Evolutionary conservation across 2,888 invertebrate species (phyloP), one percentile per base, ranked within the genome.

Genomic region (Drosophila siamana): DNA sequence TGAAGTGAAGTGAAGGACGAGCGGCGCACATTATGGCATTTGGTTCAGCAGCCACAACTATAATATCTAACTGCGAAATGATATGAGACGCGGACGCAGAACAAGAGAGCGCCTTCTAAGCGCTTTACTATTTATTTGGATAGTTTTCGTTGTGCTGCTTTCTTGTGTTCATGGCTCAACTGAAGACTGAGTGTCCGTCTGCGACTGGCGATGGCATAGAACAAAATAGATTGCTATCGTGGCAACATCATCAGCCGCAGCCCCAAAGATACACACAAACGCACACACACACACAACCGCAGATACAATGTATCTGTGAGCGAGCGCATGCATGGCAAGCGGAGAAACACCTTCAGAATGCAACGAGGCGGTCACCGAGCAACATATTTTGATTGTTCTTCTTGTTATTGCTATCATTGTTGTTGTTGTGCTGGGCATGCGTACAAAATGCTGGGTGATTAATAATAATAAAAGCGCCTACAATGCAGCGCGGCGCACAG

Each of bases 151-250:
- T 59, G 44, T 55, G 65, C 54, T 22, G 6, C 22, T 30, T 6
- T 44, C 28, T 3, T 11, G n/a, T 28, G 16, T 24, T 50, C 8
- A 11, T 36, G 19, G n/a, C n/a, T n/a, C n/a, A 38, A 55, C 33
- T 55, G 36, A 33, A 52, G 55, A 67, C 75, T 66, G 52, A 73
- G 61, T 67, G 69, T 60, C 60, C 69, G 61, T 51, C 61, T 62
- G 15, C 56, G 43, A 47, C 68, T 64, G 73, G 77, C 71, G 75
- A 75, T 73, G 65, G 80, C 88, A 88, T 88, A 88, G 84, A 80
- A 86, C 82, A 82, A 87, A 88, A 87, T 87, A 86, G 85, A 86
- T 86, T 88, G 86, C 89, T 87, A 86, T 86, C 86, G 86, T 86
- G 86, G 85, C 89, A 80, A 85, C 87, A 88, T 88, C 89, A 86